Evolutionary conservation across 2,888 invertebrate genomes (phyloP).

Genomic region (Octodonta nipae): DNA sequence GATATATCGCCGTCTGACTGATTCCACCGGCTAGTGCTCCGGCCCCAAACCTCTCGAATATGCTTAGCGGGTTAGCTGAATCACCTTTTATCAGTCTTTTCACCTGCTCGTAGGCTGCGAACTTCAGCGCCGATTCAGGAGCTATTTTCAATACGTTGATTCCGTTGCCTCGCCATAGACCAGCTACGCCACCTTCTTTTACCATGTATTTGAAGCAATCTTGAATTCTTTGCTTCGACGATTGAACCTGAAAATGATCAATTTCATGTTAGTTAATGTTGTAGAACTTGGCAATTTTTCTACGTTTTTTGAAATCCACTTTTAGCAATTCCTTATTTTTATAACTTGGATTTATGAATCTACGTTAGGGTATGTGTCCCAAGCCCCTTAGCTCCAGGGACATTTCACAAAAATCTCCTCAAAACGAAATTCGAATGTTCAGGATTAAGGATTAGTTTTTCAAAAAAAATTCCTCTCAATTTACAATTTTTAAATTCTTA

Average conservation of each 20-base stretch:
- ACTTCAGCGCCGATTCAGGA: constrained; percentile 96
- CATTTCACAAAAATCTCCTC: too few species aligned
- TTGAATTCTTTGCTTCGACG: constrained; percentile 61
- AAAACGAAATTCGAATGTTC: too few species aligned
- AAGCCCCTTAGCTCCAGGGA: too few species aligned
- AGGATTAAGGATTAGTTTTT: too few species aligned
- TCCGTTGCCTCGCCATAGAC: constrained; percentile 96
- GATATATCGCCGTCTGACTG: constrained; percentile 93
- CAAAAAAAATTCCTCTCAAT: too few species aligned
- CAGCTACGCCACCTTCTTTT: constrained; percentile 77
- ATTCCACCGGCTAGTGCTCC: constrained; percentile 92
- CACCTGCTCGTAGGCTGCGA: constrained; percentile 94
- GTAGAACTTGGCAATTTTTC: too few species aligned
- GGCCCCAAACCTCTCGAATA: constrained; percentile 76
- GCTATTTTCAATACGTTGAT: constrained; percentile 98
- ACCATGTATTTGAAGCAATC: constrained; percentile 77
- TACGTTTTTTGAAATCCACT: too few species aligned
- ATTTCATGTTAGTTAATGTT: too few species aligned
- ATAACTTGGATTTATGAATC: too few species aligned
- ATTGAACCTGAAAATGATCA: constrained; percentile 76
- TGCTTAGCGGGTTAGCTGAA: constrained; percentile 62
- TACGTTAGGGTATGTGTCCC: too few species aligned
- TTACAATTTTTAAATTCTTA: too few species aligned
- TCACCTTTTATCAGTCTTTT: constrained; percentile 76
- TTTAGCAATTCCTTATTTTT: too few species aligned